Base-by-base conservation (phyloP, 2,113 vertebrate genomes). In the Rhinichthys klamathensis region DNA sequence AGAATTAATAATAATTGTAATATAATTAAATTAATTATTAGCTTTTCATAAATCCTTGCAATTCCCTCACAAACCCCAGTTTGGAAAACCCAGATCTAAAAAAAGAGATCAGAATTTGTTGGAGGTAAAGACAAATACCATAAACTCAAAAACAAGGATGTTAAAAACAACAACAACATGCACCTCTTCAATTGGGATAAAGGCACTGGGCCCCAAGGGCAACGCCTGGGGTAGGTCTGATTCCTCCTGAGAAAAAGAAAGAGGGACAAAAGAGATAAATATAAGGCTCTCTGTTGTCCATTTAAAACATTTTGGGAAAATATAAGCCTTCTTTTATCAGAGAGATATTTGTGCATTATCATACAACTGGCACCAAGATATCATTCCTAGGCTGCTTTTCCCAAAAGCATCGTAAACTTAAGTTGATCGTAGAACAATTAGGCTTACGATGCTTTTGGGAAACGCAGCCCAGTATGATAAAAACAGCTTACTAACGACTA, bases 121-220 rank as follows among this genome's bases (percentile, higher is more conserved):
- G 51, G 10, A 23, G 9, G 16, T 21, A 77, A 56, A 30, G 27
- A 58, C 38, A 25, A 75, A 18, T 46, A 8, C 4, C 23, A 30
- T 18, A 77, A 10, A 35, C 61, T 32, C 38, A 30, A 15, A 82
- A 6, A 35, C 61, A 41, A 9, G 9, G 23, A 61, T 21, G 30
- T 27, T 51, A 77, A 80, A 23, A 69, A 67, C 41, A 13, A 18
- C 21, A 6, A 81, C 35, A n/a, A 89, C 79, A 85, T 83, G 65
- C 30, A 94, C 94, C 93, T 94, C 90, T 92, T 93, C 91, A 63
- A 87, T 86, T 65, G 91, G 87, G 38, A 95, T 94, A 75, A 94
- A 95, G 84, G 91, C 91, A 90, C 95, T 95, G 65, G 93, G 93
- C 77, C 93, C 93, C 2, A 90, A 89, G 11, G 90, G 90, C 88